These are phyloP conservation scores for Lichenostomus cassidix DNA, from an alignment of 2,113 vertebrate species.

Conservation along the genomic window DNA sequence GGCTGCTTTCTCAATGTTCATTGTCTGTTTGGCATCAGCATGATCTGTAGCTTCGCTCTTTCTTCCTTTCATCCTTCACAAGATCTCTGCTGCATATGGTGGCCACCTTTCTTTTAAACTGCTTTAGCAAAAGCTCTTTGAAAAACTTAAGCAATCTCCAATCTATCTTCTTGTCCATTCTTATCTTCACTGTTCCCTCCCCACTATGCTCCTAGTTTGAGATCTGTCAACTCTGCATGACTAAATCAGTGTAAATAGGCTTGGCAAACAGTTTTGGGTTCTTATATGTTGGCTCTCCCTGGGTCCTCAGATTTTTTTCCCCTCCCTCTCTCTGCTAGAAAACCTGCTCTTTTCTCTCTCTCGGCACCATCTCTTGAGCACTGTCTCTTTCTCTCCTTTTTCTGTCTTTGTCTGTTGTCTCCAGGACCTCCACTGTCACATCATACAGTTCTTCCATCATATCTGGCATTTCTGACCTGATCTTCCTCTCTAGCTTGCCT, in stretches of 20 bases:
- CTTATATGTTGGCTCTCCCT: constrained; percentile 43
- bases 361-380: constrained; percentile 52
- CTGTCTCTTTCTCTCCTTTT: constrained; percentile 52
- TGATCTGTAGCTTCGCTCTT: constrained; percentile 50
- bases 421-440: constrained; percentile 62
- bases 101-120: constrained; percentile 67
- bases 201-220: constrained; percentile 47
- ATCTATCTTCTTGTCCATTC: constrained; percentile 49
- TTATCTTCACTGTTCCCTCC: constrained; percentile 45
- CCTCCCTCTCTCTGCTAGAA: not conserved
- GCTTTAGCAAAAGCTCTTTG: constrained; percentile 59
- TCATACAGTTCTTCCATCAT: constrained; percentile 70
- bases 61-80: constrained; percentile 66
- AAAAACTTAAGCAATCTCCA: constrained; percentile 48
- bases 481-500: constrained; percentile 39
- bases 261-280: constrained; percentile 68
- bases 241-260: constrained; percentile 67
- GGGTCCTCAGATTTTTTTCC: not conserved
- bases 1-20: constrained; percentile 61
- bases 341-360: constrained; percentile 39
- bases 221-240: constrained; percentile 60
- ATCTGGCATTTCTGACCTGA: constrained; percentile 58
- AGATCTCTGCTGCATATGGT: constrained; percentile 64
- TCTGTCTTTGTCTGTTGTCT: constrained; percentile 60
- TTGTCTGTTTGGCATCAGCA: constrained; percentile 70